phyloP scores from a whole-genome alignment of 2,797 vertebrate genomes.

The Cynodonichthys magdalenae region DNA sequence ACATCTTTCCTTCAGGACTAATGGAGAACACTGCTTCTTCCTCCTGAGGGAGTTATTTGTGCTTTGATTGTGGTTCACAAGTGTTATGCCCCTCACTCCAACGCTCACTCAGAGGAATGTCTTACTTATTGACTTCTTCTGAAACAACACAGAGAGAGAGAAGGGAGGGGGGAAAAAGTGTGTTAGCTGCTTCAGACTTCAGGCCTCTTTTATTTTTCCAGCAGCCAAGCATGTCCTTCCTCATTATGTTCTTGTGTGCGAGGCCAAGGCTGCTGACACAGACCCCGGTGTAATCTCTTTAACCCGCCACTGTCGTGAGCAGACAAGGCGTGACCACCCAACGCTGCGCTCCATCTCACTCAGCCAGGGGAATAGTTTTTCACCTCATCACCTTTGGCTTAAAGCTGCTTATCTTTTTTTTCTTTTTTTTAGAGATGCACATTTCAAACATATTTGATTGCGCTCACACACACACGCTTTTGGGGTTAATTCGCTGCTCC shows the following conservation, averaged over 20 bases:
- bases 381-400: constrained; percentile 58
- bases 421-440: constrained; percentile 37
- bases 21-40: constrained; percentile 52
- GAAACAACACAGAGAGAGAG: constrained; percentile 54
- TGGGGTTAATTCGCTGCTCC: constrained; percentile 63
- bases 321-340: constrained; percentile 87
- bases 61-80: constrained; percentile 33
- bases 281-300: constrained; percentile 92
- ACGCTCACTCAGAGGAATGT: constrained; percentile 44
- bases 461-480: constrained; percentile 20
- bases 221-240: constrained; percentile 85
- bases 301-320: constrained; percentile 86
- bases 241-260: constrained; percentile 87
- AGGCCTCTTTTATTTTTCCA: constrained; percentile 78
- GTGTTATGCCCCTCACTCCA: constrained; percentile 35
- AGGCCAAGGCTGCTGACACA: constrained; percentile 88
- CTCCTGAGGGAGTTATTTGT: constrained; percentile 43
- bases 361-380: constrained; percentile 60
- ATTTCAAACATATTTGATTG: constrained; percentile 49
- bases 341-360: constrained; percentile 86
- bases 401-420: constrained; percentile 52
- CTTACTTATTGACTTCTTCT: constrained; percentile 52
- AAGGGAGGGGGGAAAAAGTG: background rate
- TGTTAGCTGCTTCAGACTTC: constrained; percentile 66
- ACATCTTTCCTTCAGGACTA: constrained; percentile 40